Evolutionary conservation across 1,140 invertebrate genomes (phyloP), one percentile per base, ranked within the genome.

Genomic region (Globodera rostochiensis): DNA sequence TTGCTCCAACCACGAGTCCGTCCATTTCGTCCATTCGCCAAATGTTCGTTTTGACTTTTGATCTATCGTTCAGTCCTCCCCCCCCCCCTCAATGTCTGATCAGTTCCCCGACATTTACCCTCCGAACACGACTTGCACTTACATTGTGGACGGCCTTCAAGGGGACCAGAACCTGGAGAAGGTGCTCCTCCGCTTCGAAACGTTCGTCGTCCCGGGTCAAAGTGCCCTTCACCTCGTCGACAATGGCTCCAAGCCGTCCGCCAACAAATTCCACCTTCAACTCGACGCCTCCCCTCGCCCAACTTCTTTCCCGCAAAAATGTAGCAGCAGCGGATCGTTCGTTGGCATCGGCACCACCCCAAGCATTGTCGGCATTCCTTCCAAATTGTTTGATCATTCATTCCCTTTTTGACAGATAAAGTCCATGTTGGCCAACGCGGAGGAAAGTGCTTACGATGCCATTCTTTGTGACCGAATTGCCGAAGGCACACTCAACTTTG

Each of bases 81-180:
- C 60, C 13, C 25, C 25, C 36, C 25, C 4, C n/a, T 13, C 19
- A 77, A 46, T 81, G 4, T 66, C 36, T 60, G 13, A 84, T 85
- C 60, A 75, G 87, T 89, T 85, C 75, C 88, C 88, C 19, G 73
- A 87, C 46, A 74, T 86, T 50, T 90, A 90, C 76, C 89, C 89
- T 15, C 47, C 82, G n/a, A 89, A 89, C 77, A 90, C 88, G 7
- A 89, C 83, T 4, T 89, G 88, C 78, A 90, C 87, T 1, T 89
- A 89, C 74, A 88, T 89, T 50, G 76, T 89, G 21, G 89, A 89
- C 69, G 88, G 88, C 4, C 76, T 90, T 2, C 87, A 90, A 78
- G 89, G 88, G 15, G 89, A 89, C 57, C 88, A 89, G 77, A 88
- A 89, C 66, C 79, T 89, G 25, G 88, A 89, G 80, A 89, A 90